Evolutionary conservation across 2,113 vertebrate species (phyloP).

Genomic region (human): GRCh38 chr1:173061501-173062000

Average conservation of each 20-base stretch:
- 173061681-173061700: not conserved
- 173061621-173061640: not conserved
- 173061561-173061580: not conserved
- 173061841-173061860: not conserved
- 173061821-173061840: not conserved
- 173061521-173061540: not conserved
- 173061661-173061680: not conserved
- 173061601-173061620: not conserved
- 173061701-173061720: not conserved
- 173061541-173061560: not conserved
- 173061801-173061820: not conserved
- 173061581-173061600: not conserved
- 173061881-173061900: not conserved
- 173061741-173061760: not conserved
- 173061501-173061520: not conserved
- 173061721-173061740: not conserved
- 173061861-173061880: not conserved
- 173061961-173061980: not conserved
- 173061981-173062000: not conserved
- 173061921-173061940: not conserved
- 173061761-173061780: not conserved
- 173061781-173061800: not conserved
- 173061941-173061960: not conserved
- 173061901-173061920: not conserved
- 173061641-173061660: not conserved